phyloP scores from a whole-genome alignment of 1,140 invertebrate species.

The Teleogryllus occipitalis region DNA sequence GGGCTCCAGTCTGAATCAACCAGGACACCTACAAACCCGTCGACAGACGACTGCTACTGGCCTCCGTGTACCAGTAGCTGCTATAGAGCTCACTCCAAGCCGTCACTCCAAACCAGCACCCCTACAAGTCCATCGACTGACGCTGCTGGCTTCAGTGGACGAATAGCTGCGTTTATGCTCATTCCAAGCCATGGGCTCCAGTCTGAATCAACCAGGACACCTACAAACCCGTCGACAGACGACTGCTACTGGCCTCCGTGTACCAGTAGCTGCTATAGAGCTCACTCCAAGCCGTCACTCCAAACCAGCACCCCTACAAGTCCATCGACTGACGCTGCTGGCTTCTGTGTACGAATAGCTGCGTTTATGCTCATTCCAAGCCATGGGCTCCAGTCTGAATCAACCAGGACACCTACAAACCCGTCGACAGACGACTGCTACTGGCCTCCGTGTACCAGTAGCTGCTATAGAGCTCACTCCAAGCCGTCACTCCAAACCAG shows the following conservation, averaged over 20 bases:
- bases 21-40: constrained; percentile 73
- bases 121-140: constrained; percentile 61
- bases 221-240: constrained; percentile 58
- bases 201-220: constrained; percentile 82
- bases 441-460: constrained; percentile 58
- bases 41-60: constrained; percentile 50
- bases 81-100: constrained; percentile 75
- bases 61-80: constrained; percentile 53
- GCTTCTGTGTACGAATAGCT: constrained; percentile 54
- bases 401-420: constrained; percentile 76
- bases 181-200: too few relatives aligned
- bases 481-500: constrained; percentile 70
- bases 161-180: constrained; percentile 34
- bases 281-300: constrained; percentile 72
- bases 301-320: constrained; percentile 78
- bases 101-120: constrained; percentile 76
- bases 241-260: constrained; percentile 54
- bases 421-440: constrained; percentile 51
- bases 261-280: constrained; percentile 60
- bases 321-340: constrained; percentile 54
- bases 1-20: too few relatives aligned
- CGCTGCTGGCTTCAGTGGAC: constrained; percentile 57
- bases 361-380: too few relatives aligned
- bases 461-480: constrained; percentile 69
- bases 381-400: too few relatives aligned